phyloP scores from a whole-genome alignment of 2,113 vertebrate genomes.

The Bufo bufo region DNA sequence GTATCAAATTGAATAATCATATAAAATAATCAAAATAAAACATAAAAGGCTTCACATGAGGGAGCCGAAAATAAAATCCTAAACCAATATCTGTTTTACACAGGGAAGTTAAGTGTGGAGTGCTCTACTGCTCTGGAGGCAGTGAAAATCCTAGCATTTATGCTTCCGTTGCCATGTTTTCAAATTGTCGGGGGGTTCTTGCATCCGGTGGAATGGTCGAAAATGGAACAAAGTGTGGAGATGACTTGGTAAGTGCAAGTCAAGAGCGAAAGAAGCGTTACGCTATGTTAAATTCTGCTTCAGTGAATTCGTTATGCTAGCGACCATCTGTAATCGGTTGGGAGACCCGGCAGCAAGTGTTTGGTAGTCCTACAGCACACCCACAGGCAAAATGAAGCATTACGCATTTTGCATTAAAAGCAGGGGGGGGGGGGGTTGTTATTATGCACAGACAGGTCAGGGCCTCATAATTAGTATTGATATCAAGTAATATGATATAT shows the following conservation, averaged over 20 bases:
- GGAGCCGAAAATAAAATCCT: neutral
- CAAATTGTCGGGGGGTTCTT: neutral
- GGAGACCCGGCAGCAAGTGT: neutral
- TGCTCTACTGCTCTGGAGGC: slow-evolving; percentile 35
- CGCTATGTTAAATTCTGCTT: neutral
- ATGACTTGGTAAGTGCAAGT: neutral
- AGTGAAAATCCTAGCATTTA: slow-evolving; percentile 2
- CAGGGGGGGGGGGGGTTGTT: neutral
- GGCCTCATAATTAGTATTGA: neutral
- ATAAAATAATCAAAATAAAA: too few relatives aligned
- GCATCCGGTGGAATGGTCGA: neutral
- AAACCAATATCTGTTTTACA: neutral
- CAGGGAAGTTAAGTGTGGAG: slow-evolving; percentile 29
- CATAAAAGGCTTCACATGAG: neutral
- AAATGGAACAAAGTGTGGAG: slow-evolving; percentile 30
- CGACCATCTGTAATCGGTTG: neutral
- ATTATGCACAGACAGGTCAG: neutral
- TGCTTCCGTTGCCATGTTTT: neutral
- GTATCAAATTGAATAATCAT: too few relatives aligned
- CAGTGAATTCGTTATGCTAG: neutral
- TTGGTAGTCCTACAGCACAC: neutral
- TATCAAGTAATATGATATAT: neutral
- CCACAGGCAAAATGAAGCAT: neutral
- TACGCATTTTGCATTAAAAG: neutral
- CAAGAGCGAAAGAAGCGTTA: neutral